These are phyloP conservation scores for Hesperophylax magnus DNA, from an alignment of 1,140 invertebrate species.

Conservation along the genomic window DNA sequence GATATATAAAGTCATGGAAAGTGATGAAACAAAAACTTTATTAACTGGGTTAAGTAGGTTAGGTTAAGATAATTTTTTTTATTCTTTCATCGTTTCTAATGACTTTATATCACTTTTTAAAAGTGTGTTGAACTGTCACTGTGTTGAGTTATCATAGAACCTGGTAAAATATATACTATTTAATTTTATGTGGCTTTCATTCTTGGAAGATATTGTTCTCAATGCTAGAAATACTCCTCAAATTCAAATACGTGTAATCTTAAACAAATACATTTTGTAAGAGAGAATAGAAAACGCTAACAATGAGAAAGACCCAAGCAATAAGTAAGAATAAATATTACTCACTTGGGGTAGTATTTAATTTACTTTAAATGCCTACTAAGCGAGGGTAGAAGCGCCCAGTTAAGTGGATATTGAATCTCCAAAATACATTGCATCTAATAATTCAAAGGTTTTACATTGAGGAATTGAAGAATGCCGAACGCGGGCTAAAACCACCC, in stretches of 20 bases:
- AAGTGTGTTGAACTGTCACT: too few species aligned
- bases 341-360: constrained; percentile 11
- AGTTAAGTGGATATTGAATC: constrained; percentile 25
- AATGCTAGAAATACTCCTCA: neutral
- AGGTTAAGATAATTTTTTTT: too few species aligned
- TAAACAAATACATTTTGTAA: neutral
- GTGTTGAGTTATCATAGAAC: too few species aligned
- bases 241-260: neutral
- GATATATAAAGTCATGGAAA: too few species aligned
- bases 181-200: too few species aligned
- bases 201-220: too few species aligned
- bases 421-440: constrained; percentile 30
- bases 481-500: neutral
- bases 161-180: too few species aligned
- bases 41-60: too few species aligned
- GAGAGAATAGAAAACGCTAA: neutral
- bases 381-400: neutral
- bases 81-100: too few species aligned
- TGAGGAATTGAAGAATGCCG: neutral
- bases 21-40: too few species aligned
- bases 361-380: constrained; percentile 18
- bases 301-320: neutral
- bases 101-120: too few species aligned
- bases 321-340: constrained; percentile 33
- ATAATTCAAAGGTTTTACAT: constrained; percentile 28